These are phyloP conservation scores for Embidobia sp. DNA, from an alignment of 2,888 invertebrate genomes.

Conservation along the genomic window DNA sequence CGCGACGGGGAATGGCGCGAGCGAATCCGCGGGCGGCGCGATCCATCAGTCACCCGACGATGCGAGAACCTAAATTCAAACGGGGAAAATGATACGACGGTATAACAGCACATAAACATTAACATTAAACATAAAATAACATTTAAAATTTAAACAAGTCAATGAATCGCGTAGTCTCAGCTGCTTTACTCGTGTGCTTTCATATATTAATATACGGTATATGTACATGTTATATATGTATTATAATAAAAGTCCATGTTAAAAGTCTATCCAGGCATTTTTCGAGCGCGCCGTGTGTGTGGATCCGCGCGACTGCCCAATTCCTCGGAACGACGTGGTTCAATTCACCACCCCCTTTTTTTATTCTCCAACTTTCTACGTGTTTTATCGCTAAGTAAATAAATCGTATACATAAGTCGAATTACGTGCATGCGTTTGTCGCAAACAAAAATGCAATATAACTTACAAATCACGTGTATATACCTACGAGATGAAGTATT, in stretches of 20 bases:
- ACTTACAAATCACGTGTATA: conserved; percentile 74
- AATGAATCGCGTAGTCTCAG: conserved; percentile 52
- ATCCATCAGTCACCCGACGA: conserved; percentile 26
- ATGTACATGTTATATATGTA: conserved; percentile 61
- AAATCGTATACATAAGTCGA: conserved; percentile 65
- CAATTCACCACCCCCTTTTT: conserved; percentile 71
- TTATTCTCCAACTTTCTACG: conserved; percentile 78
- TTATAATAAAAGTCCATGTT: conserved; percentile 38
- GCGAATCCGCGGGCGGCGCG: conserved; percentile 47
- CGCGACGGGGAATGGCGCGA: conserved; percentile 42
- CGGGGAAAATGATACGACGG: conserved; percentile 2
- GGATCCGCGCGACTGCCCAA: conserved; percentile 15
- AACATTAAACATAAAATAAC: conserved; percentile 34
- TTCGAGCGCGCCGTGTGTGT: conserved; percentile 7
- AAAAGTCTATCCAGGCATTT: conserved; percentile 34
- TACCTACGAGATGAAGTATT: conserved; percentile 71
- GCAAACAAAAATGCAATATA: conserved; percentile 68
- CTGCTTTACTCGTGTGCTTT: conserved; percentile 64
- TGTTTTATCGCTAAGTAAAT: conserved; percentile 75
- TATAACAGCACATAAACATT: conserved; percentile 26
- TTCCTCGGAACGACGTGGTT: conserved; percentile 66
- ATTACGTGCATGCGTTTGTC: conserved; percentile 66
- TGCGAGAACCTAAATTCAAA: no score
- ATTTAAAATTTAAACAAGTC: conserved; percentile 40
- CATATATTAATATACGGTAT: conserved; percentile 55